Conservation (phyloP, 2,113 vertebrate species). For the Myocastor coypus region DNA sequence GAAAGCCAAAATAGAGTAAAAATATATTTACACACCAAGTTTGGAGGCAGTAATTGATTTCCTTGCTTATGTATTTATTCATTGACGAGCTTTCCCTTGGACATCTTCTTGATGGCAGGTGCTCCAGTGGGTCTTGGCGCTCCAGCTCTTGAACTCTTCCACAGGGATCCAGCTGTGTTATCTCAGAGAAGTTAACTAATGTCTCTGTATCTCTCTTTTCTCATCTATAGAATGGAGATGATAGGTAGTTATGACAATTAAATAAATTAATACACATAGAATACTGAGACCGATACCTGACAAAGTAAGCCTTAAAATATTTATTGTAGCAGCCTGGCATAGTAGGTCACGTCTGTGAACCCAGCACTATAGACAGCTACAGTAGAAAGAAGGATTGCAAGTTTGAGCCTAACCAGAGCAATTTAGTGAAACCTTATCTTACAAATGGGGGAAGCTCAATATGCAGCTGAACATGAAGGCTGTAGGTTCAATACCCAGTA, state of each 20-base stretch:
- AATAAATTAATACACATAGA: neutral
- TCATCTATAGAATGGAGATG: neutral
- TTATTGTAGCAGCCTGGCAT: neutral
- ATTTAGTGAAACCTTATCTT: neutral
- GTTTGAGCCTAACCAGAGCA: neutral
- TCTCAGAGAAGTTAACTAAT: neutral
- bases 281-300: neutral
- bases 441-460: neutral
- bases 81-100: neutral
- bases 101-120: neutral
- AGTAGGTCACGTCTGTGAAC: neutral
- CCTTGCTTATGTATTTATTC: neutral
- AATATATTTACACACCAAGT: neutral
- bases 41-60: slow-evolving; percentile 28
- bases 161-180: neutral
- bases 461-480: neutral
- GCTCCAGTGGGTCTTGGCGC: neutral
- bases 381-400: neutral
- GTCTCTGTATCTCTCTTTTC: neutral
- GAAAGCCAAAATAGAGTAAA: slow-evolving; percentile 50
- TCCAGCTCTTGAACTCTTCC: neutral
- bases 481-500: neutral
- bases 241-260: neutral
- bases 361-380: neutral
- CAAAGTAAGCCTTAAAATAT: neutral